Evolutionary conservation across 2,113 vertebrate genomes (phyloP).

Genomic region (Tachysurus fulvidraco): DNA sequence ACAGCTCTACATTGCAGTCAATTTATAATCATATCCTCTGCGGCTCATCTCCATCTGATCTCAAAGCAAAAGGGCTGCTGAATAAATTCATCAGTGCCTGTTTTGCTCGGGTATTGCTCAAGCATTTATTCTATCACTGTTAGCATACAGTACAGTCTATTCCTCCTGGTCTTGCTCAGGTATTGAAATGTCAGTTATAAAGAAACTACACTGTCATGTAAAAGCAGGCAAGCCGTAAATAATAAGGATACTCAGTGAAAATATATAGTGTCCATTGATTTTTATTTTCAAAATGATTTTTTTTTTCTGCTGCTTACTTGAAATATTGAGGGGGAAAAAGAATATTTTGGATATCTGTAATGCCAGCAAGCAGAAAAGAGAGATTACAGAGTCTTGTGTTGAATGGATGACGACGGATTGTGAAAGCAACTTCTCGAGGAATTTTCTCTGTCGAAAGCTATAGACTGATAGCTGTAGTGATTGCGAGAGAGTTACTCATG

Average conservation of each 20-base stretch:
- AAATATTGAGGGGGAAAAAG: neutral
- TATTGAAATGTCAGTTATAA: neutral
- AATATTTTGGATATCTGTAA: slow-evolving; percentile 9
- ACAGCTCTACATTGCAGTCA: neutral
- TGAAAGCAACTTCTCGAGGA: neutral
- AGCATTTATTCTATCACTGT: slow-evolving; percentile 67
- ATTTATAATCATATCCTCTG: slow-evolving; percentile 48
- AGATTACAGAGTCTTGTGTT: neutral
- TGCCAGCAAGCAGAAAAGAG: neutral
- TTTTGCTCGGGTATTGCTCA: slow-evolving; percentile 56
- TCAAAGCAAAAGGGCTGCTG: slow-evolving; percentile 64
- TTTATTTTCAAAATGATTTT: slow-evolving; percentile 21
- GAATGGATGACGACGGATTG: neutral
- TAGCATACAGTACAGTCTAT: slow-evolving; percentile 56
- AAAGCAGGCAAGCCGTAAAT: slow-evolving; percentile 14
- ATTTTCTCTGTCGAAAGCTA: neutral
- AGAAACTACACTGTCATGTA: neutral
- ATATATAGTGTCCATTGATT: slow-evolving; percentile 28
- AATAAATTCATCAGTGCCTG: slow-evolving; percentile 68
- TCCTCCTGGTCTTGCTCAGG: slow-evolving; percentile 58
- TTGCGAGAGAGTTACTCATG: slow-evolving; percentile 13
- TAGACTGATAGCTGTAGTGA: neutral
- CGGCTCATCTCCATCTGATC: slow-evolving; percentile 53
- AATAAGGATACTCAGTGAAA: neutral
- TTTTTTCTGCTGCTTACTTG: slow-evolving; percentile 23